Percentiles rank a stretch among this genome's conserved stretches.
phyloP scores from a whole-genome alignment of 2,888 invertebrate genomes.

The Linyphia triangularis region DNA sequence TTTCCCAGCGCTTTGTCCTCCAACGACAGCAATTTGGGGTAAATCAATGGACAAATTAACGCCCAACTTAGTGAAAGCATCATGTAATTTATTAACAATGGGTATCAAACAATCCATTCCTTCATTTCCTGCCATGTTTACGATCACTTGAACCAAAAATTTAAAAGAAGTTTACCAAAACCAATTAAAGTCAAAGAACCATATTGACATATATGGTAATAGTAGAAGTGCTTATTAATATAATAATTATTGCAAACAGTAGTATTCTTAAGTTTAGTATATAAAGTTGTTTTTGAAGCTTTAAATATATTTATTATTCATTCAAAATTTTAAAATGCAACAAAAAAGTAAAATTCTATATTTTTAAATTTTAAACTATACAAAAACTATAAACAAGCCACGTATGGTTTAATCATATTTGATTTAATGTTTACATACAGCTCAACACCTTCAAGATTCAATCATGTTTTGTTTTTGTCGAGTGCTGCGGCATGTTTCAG shows the following conservation, averaged over 20 bases:
- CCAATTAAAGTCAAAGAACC: conserved; percentile 63
- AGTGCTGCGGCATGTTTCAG: background rate
- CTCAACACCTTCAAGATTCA: background rate
- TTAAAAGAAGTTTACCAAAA: conserved; percentile 36
- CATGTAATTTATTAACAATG: conserved; percentile 99
- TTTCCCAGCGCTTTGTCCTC: conserved; percentile 99
- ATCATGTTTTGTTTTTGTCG: conserved; percentile 42
- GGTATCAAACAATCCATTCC: conserved; percentile 99
- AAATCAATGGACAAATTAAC: conserved; percentile 98
- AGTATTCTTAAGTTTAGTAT: background rate
- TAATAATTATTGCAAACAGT: background rate
- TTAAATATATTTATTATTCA: background rate
- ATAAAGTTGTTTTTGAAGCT: background rate
- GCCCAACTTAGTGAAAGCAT: conserved; percentile 99
- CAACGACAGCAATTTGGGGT: conserved; percentile 99
- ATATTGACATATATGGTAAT: conserved; percentile 46
- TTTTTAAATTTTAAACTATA: background rate
- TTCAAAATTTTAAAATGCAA: background rate
- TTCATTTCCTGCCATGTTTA: conserved; percentile 79
- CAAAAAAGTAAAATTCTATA: background rate
- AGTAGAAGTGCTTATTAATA: conserved; percentile 28
- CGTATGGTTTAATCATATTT: background rate
- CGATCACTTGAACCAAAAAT: conserved; percentile 14
- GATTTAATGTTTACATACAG: conserved; percentile 16
- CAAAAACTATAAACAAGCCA: background rate